Evolutionary conservation across 2,888 invertebrate species (phyloP).

Genomic region (Glyphotaelius pellucidus): DNA sequence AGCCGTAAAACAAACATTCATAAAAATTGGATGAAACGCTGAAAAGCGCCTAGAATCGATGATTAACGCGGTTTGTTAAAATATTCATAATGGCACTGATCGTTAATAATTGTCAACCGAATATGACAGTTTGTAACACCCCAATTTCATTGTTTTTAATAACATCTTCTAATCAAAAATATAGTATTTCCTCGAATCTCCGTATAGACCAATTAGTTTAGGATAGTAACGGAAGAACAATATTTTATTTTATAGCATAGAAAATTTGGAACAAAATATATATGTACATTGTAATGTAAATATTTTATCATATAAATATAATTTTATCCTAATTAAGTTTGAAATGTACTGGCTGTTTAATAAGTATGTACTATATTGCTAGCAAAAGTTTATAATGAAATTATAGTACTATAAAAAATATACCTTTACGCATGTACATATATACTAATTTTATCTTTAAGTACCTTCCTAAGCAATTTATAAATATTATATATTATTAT

Average conservation of each 20-base stretch:
- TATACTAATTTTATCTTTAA: background rate
- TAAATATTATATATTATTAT: background rate
- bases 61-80: too few species aligned
- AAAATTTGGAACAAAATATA: too few species aligned
- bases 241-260: background rate
- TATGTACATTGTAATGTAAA: too few species aligned
- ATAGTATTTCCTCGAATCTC: background rate
- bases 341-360: background rate
- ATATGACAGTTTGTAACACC: background rate
- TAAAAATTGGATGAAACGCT: too few species aligned
- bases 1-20: background rate
- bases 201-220: background rate
- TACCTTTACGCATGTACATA: background rate
- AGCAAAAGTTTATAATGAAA: background rate
- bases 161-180: background rate
- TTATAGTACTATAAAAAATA: background rate
- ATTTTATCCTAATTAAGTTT: background rate
- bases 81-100: too few species aligned
- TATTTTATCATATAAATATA: background rate
- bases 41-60: too few species aligned
- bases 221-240: background rate
- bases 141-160: background rate
- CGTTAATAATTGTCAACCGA: background rate
- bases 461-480: background rate
- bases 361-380: background rate